Evolutionary conservation across 2,888 invertebrate genomes (phyloP), one percentile per base, ranked within the genome.

Genomic region (Acanthosepion lycidas): DNA sequence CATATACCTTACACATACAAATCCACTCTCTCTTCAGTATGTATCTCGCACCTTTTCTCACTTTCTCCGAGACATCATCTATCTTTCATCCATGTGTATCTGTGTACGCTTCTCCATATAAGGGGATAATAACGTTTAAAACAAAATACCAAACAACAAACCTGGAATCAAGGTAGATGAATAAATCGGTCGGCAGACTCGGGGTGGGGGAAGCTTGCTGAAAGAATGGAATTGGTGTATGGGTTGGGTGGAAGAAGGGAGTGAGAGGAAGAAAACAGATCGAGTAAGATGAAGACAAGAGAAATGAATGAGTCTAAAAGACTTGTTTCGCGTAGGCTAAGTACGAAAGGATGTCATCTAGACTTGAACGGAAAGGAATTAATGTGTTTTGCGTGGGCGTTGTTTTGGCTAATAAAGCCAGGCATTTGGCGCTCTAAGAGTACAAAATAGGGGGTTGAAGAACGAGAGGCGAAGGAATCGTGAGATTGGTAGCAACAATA

Each of bases 391-490:
- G 78, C 78, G 78, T 78, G 78, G 78, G 78, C n/a, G 78, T n/a
- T 78, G 78, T 78, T 78, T 78, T 78, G 78, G 78, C 78, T 78
- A 78, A 78, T 78, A 78, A 78, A 78, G 78, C 78, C 78, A 6
- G n/a, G 78, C n/a, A 18, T 78, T 78, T 78, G 20, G 78, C 9
- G 5, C n/a, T 33, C 78, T n/a, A n/a, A 78, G 78, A 78, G n/a
- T 78, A 78, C n/a, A 78, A 78, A 18, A 26, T 26, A n/a, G 78
- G 78, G 28, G 78, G 28, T 8, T n/a, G 9, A n/a, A 3, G n/a
- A n/a, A n/a, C 8, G n/a, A n/a, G 12, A 9, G n/a, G 9, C 0
- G n/a, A n/a, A 8, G 9, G 15, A n/a, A n/a, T 23, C 0, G 26
- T 8, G n/a, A 28, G 64, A 9, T 28, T 26, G 28, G 26, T 9